phyloP scores from a whole-genome alignment of 2,113 vertebrate genomes.

The Mus spicilegus region DNA sequence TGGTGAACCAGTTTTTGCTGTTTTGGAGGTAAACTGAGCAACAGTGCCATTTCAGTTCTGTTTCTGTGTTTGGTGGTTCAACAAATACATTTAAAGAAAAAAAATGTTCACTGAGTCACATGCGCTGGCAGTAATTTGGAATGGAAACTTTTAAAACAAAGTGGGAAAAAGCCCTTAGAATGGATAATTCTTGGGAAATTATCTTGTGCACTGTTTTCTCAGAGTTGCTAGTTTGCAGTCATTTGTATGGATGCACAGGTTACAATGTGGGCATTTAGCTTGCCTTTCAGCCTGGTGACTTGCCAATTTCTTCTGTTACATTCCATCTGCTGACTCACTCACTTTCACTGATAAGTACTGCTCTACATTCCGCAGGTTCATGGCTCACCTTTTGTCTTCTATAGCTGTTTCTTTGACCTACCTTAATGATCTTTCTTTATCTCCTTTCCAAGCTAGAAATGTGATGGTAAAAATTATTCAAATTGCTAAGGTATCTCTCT shows the following conservation, averaged over 20 bases:
- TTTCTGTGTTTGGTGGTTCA: constrained; percentile 43
- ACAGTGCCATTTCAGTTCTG: neutral
- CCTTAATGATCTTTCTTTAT: constrained; percentile 18
- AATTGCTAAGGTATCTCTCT: neutral
- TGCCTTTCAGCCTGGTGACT: constrained; percentile 15
- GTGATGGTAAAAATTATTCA: constrained; percentile 5
- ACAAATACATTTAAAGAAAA: neutral
- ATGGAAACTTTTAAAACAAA: constrained; percentile 59
- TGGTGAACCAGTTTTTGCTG: constrained; percentile 6
- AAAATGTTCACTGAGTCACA: constrained; percentile 29
- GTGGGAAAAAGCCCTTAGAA: constrained; percentile 7
- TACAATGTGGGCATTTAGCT: neutral
- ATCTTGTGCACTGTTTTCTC: neutral
- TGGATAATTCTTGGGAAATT: constrained; percentile 46
- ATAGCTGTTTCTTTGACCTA: neutral
- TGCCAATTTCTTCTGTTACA: constrained; percentile 42
- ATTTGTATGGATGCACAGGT: neutral
- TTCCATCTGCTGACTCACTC: constrained; percentile 17
- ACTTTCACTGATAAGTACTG: constrained; percentile 55
- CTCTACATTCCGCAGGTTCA: constrained; percentile 50
- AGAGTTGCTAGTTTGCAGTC: constrained; percentile 4
- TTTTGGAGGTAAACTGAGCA: neutral
- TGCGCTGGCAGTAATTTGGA: neutral
- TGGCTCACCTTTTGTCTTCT: constrained; percentile 21
- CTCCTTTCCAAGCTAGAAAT: constrained; percentile 29